phyloP scores from a whole-genome alignment of 1,140 invertebrate species.

The Macrotrachela quadricornifera region DNA sequence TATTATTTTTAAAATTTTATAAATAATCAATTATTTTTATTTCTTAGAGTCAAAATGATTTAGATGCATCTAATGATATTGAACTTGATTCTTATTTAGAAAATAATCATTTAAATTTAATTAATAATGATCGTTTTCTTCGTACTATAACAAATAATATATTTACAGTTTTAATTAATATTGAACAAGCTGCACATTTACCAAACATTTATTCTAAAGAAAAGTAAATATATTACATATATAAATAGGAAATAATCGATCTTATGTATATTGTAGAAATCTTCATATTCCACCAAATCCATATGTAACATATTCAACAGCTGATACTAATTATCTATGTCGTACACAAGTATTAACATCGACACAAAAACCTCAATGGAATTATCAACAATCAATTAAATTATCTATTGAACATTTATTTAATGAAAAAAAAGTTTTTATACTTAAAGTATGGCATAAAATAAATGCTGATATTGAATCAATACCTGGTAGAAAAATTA shows the following conservation, averaged over 20 bases:
- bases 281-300: neutral
- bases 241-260: too few species aligned
- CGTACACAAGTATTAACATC: too few species aligned
- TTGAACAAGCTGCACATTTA: slow-evolving; percentile 7
- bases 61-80: slow-evolving; percentile 13
- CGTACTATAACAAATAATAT: too few species aligned
- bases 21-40: too few species aligned
- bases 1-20: too few species aligned
- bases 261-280: too few species aligned
- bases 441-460: slow-evolving; percentile 28
- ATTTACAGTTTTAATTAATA: neutral
- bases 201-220: neutral
- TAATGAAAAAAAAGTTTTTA: slow-evolving; percentile 13
- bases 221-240: too few species aligned
- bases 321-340: too few species aligned
- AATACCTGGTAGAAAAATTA: neutral
- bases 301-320: neutral
- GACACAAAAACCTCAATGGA: neutral
- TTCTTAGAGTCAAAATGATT: slow-evolving; percentile 11
- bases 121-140: too few species aligned
- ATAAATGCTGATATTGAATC: slow-evolving; percentile 15
- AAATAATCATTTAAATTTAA: too few species aligned
- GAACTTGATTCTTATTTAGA: neutral
- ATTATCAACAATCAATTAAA: neutral
- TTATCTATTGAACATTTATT: neutral